Conservation (phyloP, 2,113 vertebrate species). For the Paramormyrops kingsleyae region DNA sequence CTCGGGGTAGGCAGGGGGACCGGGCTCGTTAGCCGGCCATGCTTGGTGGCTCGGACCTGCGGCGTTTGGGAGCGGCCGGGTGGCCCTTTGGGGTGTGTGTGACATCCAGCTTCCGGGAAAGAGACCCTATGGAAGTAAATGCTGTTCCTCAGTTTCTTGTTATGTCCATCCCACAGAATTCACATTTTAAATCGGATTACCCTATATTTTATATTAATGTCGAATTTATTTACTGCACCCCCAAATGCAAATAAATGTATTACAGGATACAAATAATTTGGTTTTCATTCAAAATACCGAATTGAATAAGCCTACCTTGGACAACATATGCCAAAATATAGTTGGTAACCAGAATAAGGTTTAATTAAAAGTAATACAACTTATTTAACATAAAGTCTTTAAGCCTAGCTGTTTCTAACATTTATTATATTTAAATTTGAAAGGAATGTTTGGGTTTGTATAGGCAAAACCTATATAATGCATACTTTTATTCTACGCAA, state of each 20-base stretch:
- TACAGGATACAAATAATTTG: background rate
- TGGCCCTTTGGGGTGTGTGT: background rate
- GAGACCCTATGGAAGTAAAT: background rate
- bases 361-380: background rate
- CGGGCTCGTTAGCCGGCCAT: conserved; percentile 54
- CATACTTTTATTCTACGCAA: background rate
- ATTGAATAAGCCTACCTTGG: background rate
- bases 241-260: background rate
- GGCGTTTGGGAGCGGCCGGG: background rate
- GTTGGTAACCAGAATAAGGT: background rate
- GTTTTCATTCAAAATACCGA: background rate
- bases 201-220: background rate
- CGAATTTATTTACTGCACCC: background rate
- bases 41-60: conserved; percentile 44
- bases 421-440: background rate
- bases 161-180: conserved; percentile 31
- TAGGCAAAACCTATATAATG: background rate
- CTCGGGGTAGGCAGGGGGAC: background rate
- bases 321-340: background rate
- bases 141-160: background rate
- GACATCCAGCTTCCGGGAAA: background rate
- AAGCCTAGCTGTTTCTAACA: background rate
- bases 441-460: background rate
- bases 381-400: background rate
- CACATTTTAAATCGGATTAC: background rate